Evolutionary conservation across 2,888 invertebrate species (phyloP).

Genomic region (Macrophya annulata): DNA sequence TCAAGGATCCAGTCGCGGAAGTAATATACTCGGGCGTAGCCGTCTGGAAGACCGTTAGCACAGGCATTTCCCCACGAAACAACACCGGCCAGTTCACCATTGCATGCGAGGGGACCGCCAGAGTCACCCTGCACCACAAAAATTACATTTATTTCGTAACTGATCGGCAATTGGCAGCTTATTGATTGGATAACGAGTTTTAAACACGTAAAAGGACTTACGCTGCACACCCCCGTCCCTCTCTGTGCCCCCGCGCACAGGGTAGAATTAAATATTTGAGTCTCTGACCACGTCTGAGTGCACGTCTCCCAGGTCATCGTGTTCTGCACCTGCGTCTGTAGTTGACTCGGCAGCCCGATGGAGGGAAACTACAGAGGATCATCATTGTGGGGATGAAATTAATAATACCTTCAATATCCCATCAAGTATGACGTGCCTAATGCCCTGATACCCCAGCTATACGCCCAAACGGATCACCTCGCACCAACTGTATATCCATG

Average conservation of each 20-base stretch:
- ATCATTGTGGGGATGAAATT: background rate
- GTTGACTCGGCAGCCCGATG: constrained; percentile 13
- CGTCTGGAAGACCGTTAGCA: constrained; percentile 43
- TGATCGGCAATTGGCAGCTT: background rate
- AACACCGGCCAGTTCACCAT: constrained; percentile 49
- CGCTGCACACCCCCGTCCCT: constrained; percentile 41
- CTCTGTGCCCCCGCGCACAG: constrained; percentile 1
- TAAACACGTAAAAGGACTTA: background rate
- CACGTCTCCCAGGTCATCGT: constrained; percentile 36
- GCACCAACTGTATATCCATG: too few species aligned
- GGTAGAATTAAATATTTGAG: background rate
- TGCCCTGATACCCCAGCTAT: background rate
- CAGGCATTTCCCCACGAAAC: constrained; percentile 50
- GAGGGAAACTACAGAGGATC: background rate
- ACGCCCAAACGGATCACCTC: too few species aligned
- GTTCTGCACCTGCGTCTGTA: background rate
- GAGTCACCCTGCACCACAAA: constrained; percentile 47
- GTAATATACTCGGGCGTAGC: constrained; percentile 37
- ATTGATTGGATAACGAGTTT: background rate
- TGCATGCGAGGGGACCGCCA: constrained; percentile 53
- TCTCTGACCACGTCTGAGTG: background rate
- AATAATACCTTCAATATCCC: too few species aligned
- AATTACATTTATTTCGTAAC: background rate
- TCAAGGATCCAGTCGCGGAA: constrained; percentile 41
- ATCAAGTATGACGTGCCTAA: background rate